Evolutionary conservation across 92 coral and sea anemone genomes (phyloP).

Genomic region (Paramuricea clavata): DNA sequence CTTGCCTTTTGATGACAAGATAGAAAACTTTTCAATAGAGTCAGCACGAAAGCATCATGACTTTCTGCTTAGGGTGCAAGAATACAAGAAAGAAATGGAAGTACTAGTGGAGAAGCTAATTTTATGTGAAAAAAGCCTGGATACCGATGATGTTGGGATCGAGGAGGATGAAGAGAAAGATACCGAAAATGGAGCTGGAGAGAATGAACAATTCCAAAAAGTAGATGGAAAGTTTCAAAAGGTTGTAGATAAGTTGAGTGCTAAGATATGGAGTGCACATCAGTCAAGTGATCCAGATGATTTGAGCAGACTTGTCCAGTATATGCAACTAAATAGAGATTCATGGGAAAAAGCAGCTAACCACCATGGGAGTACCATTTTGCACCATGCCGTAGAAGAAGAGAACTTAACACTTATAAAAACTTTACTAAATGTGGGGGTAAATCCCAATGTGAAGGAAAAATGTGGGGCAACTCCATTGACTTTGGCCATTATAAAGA

Average conservation of each 20-base stretch:
- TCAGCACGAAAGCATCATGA: constrained; percentile 56
- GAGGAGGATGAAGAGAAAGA: neutral
- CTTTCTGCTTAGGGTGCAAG: constrained; percentile 42
- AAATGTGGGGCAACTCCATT: constrained; percentile 70
- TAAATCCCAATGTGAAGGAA: constrained; percentile 66
- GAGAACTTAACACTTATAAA: constrained; percentile 26
- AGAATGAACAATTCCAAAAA: constrained; percentile 13
- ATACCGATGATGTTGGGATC: neutral
- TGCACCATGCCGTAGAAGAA: constrained; percentile 38
- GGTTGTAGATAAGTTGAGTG: constrained; percentile 27
- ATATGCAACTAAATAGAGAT: constrained; percentile 33
- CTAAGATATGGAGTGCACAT: constrained; percentile 60
- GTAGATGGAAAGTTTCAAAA: constrained; percentile 57
- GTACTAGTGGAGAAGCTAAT: neutral
- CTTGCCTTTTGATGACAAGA: constrained; percentile 57
- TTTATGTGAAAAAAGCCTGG: neutral
- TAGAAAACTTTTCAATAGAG: constrained; percentile 42
- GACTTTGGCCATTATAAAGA: constrained; percentile 57
- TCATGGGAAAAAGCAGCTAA: constrained; percentile 54
- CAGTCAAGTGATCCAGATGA: constrained; percentile 60
- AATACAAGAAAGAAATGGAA: constrained; percentile 24
- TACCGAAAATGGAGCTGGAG: neutral
- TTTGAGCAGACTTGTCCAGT: constrained; percentile 23
- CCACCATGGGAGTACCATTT: constrained; percentile 30
- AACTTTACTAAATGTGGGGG: constrained; percentile 50